A percentile compares a stretch with the other conserved stretches of the same genome.
phyloP scores from a whole-genome alignment of 2,113 vertebrate species.

The Agelaius phoeniceus region DNA sequence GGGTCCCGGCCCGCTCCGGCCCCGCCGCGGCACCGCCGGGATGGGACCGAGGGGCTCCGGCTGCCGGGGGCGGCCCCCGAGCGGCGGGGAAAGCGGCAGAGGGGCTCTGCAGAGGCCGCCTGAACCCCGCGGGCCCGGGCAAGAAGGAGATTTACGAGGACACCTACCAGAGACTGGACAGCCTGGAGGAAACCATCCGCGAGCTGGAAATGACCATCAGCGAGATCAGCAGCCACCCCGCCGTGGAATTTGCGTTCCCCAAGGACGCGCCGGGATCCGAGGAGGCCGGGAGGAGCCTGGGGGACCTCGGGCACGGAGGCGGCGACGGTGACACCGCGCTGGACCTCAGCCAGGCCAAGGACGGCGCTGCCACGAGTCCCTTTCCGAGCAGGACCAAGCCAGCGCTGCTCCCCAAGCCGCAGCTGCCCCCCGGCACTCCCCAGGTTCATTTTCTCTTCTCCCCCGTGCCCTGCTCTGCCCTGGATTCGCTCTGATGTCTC shows the following conservation, averaged over 20 bases:
- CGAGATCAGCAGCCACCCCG: conserved; percentile 79
- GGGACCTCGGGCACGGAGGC: background rate
- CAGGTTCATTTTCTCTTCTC: conserved; percentile 78
- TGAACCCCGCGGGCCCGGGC: background rate
- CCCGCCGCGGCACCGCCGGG: background rate
- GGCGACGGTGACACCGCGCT: background rate
- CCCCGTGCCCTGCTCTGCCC: conserved; percentile 29
- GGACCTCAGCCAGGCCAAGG: conserved; percentile 2
- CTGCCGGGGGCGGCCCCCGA: background rate
- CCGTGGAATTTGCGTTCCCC: background rate
- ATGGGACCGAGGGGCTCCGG: background rate
- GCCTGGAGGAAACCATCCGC: conserved; percentile 90
- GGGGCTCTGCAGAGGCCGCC: background rate
- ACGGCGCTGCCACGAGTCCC: background rate
- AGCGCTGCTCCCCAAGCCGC: conserved; percentile 82
- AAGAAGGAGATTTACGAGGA: conserved; percentile 52
- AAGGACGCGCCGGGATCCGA: background rate
- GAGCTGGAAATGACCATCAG: conserved; percentile 88
- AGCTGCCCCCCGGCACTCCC: conserved; percentile 16
- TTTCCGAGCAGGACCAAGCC: conserved; percentile 69
- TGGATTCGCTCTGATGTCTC: conserved; percentile 22
- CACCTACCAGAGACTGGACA: conserved; percentile 82
- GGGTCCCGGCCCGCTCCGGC: background rate
- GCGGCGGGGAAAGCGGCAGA: fast-evolving
- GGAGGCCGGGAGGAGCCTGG: background rate